Percentiles rank a stretch among this genome's conserved stretches.
Conservation (phyloP, 2,113 vertebrate species). For the Loxodonta africana region DNA sequence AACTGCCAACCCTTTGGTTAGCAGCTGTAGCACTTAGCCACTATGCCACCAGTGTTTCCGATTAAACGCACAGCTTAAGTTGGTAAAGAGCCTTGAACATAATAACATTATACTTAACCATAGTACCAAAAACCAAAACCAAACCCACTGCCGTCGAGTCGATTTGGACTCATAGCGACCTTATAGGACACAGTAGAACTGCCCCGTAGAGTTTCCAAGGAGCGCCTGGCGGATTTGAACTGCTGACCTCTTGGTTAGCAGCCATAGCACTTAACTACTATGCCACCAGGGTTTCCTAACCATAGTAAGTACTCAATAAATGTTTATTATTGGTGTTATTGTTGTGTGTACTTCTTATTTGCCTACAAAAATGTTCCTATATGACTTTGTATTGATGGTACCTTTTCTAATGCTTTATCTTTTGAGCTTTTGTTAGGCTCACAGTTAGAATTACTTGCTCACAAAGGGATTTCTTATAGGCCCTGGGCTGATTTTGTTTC, state of each 20-base stretch:
- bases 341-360: neutral
- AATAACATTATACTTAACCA: neutral
- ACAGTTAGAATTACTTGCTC: slow-evolving; percentile 1
- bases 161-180: too few relatives aligned
- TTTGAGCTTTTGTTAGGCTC: neutral
- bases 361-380: neutral
- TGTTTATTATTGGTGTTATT: neutral
- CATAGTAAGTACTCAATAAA: neutral
- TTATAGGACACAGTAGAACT: too few relatives aligned
- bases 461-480: neutral
- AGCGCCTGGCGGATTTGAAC: too few relatives aligned
- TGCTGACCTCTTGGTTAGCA: too few relatives aligned
- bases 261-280: too few relatives aligned
- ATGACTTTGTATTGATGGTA: neutral
- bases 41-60: too few relatives aligned
- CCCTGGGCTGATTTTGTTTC: neutral
- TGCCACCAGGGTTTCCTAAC: too few relatives aligned
- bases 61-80: neutral
- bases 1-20: too few relatives aligned
- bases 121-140: too few relatives aligned
- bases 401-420: neutral
- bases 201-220: too few relatives aligned
- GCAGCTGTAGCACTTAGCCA: too few relatives aligned
- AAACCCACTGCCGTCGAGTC: too few relatives aligned
- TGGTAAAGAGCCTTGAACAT: neutral